Conservation (phyloP, 2,888 invertebrate species). For the Pocota personata region DNA sequence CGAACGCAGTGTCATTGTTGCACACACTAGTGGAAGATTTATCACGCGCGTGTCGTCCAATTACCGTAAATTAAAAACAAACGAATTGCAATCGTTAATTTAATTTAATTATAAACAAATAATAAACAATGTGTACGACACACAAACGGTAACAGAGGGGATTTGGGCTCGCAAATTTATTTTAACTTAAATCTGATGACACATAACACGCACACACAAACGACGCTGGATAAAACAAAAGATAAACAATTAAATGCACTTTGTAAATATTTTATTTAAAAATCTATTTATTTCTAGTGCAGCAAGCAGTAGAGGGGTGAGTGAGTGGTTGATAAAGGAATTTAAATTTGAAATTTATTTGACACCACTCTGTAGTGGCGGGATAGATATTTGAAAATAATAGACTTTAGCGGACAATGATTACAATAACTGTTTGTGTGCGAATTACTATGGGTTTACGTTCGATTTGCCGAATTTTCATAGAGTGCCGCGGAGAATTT, state of each 20-base stretch:
- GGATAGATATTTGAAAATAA: not conserved
- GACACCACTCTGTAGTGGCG: not conserved
- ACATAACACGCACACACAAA: not conserved
- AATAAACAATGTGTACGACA: constrained; percentile 52
- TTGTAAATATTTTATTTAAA: constrained; percentile 66
- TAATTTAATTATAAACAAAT: constrained; percentile 70
- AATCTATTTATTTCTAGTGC: constrained; percentile 5
- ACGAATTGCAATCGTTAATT: constrained; percentile 63
- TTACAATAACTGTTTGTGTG: not conserved
- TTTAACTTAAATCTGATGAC: constrained; percentile 24
- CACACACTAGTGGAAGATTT: constrained; percentile 32
- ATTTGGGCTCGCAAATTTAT: constrained; percentile 25
- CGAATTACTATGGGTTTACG: constrained; percentile 20
- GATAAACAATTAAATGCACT: constrained; percentile 58
- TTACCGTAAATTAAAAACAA: constrained; percentile 48
- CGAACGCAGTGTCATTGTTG: constrained; percentile 75
- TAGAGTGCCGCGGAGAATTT: constrained; percentile 66
- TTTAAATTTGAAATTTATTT: constrained; percentile 43
- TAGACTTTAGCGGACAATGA: not conserved
- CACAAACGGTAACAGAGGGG: constrained; percentile 7
- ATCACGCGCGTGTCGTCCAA: constrained; percentile 51
- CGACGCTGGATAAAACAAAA: not conserved
- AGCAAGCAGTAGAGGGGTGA: not conserved
- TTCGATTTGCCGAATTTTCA: constrained; percentile 51
- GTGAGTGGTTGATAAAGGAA: not conserved